Conservation (phyloP, 2,888 invertebrate genomes). For the Odontothrips loti region DNA sequence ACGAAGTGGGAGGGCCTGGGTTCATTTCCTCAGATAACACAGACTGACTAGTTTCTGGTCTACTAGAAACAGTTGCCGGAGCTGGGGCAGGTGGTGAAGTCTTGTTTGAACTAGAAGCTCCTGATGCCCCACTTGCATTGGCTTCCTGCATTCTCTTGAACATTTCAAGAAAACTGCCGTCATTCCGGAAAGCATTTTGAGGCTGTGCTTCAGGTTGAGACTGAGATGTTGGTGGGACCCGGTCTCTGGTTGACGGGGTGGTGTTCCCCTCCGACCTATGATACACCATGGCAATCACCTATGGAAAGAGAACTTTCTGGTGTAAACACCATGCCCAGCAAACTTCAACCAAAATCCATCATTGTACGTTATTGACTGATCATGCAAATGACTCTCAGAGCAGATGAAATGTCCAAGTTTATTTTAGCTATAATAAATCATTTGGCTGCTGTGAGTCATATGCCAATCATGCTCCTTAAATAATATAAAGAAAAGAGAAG, state of each 20-base stretch:
- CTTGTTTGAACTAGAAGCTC: not conserved
- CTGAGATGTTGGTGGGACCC: constrained; percentile 28
- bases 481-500: too few relatives aligned
- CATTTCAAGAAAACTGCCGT: constrained; percentile 86
- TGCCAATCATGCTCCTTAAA: not conserved
- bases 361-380: not conserved
- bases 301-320: constrained; percentile 27
- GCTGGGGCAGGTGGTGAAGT: not conserved
- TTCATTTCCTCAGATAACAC: not conserved
- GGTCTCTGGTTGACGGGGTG: constrained; percentile 27
- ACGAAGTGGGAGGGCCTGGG: not conserved
- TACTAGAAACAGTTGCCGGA: not conserved
- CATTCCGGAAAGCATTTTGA: constrained; percentile 74
- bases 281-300: constrained; percentile 40
- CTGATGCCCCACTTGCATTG: constrained; percentile 37
- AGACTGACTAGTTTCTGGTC: not conserved
- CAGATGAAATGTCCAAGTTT: not conserved
- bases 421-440: not conserved
- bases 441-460: not conserved
- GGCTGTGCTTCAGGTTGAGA: constrained; percentile 40
- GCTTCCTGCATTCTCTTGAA: constrained; percentile 82
- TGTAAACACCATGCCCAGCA: constrained; percentile 26
- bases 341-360: constrained; percentile 14
- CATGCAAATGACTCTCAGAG: not conserved
- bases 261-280: constrained; percentile 39